Conservation (phyloP, 2,888 invertebrate species). For the Coleophora deauratella region DNA sequence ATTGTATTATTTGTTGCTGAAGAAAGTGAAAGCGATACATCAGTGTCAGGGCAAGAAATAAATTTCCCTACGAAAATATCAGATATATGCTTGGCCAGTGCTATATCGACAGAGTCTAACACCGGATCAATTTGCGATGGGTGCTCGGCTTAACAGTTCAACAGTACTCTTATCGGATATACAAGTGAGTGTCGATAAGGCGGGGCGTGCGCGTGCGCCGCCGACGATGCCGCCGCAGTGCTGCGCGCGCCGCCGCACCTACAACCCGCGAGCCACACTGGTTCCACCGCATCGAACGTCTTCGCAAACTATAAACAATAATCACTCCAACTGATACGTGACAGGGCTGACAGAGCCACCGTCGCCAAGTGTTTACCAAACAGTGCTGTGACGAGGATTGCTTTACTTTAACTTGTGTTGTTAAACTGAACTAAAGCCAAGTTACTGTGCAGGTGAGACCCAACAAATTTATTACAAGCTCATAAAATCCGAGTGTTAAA, state of each 20-base stretch:
- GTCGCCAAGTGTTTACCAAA: slow-evolving; percentile 47
- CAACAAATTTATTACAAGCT: neutral
- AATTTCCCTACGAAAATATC: too few relatives aligned
- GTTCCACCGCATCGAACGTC: slow-evolving; percentile 22
- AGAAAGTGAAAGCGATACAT: slow-evolving; percentile 2
- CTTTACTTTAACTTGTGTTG: slow-evolving; percentile 39
- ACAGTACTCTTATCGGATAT: slow-evolving; percentile 52
- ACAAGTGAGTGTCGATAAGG: slow-evolving; percentile 55
- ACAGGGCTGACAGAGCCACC: slow-evolving; percentile 23
- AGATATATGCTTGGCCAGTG: too few relatives aligned
- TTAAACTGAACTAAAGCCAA: slow-evolving; percentile 19
- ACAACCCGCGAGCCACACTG: slow-evolving; percentile 22
- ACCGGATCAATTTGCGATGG: slow-evolving; percentile 10
- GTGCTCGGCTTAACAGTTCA: slow-evolving; percentile 28
- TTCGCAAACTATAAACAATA: slow-evolving; percentile 41
- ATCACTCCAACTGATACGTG: slow-evolving; percentile 44
- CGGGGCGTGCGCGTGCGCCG: slow-evolving; percentile 35
- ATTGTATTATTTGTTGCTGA: neutral
- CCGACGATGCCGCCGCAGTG: slow-evolving; percentile 31
- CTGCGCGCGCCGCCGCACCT: slow-evolving; percentile 48
- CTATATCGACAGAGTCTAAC: too few relatives aligned
- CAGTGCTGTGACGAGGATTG: slow-evolving; percentile 43
- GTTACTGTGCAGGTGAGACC: too few relatives aligned
- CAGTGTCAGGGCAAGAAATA: too few relatives aligned
- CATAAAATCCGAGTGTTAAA: neutral